Conservation (phyloP, 2,113 vertebrate species). For the Stictonetta naevosa region DNA sequence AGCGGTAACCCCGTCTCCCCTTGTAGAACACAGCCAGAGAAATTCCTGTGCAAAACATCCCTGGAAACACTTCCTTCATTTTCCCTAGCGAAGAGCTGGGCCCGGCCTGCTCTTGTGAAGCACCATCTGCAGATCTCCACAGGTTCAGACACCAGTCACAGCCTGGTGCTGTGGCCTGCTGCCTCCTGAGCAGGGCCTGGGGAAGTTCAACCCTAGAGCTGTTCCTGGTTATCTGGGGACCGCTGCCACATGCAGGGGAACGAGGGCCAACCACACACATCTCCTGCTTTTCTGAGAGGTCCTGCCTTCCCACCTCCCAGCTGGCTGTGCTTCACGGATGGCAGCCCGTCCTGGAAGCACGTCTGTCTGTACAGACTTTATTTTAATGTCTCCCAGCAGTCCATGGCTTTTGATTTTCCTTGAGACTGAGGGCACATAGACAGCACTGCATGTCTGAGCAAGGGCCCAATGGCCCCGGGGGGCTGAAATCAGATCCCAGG, state of each 20-base stretch:
- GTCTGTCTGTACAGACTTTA: background rate
- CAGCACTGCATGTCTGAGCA: accelerated
- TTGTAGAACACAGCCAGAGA: background rate
- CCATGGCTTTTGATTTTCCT: background rate
- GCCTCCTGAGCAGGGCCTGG: accelerated
- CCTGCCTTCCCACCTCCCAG: background rate
- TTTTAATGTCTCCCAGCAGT: background rate
- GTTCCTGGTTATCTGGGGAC: no score
- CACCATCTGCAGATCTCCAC: background rate
- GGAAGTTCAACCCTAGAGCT: background rate
- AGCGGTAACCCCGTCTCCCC: background rate
- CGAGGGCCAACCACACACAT: no score
- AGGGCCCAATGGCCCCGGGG: accelerated
- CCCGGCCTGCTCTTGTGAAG: background rate
- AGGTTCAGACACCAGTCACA: background rate
- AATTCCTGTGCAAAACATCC: background rate
- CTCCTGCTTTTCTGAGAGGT: no score
- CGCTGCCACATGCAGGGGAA: accelerated
- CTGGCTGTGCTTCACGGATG: background rate
- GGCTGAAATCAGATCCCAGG: background rate
- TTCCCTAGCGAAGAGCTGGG: background rate
- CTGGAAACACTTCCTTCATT: background rate
- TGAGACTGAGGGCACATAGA: background rate
- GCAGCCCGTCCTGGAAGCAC: background rate
- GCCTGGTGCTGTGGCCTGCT: background rate